Evolutionary conservation across 2,797 vertebrate species (phyloP).

Genomic region (Gallinago nigripennis): DNA sequence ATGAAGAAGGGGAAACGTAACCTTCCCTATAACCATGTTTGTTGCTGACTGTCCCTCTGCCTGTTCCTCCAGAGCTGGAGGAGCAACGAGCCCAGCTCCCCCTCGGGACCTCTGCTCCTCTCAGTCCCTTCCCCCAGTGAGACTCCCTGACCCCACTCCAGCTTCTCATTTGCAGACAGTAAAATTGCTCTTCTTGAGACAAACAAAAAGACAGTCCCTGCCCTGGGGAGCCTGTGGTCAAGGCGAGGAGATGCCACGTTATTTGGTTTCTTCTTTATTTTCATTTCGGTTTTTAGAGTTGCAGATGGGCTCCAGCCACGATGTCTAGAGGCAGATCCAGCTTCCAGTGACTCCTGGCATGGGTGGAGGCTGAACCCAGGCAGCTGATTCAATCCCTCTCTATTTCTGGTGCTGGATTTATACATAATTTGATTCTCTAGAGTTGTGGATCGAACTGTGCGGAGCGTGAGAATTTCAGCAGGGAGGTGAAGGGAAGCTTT

Average conservation of each 20-base stretch:
- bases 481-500: neutral
- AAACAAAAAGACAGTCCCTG: conserved; percentile 4
- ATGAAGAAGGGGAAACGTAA: neutral
- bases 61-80: neutral
- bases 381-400: neutral
- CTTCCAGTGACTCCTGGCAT: neutral
- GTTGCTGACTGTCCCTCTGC: neutral
- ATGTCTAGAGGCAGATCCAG: neutral
- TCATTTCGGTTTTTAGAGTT: conserved; percentile 23
- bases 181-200: conserved; percentile 35
- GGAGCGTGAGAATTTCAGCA: neutral
- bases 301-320: conserved; percentile 34
- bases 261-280: conserved; percentile 38
- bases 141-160: neutral
- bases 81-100: neutral
- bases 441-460: neutral
- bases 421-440: neutral
- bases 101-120: neutral
- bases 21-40: neutral
- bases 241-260: neutral
- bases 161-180: neutral
- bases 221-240: conserved; percentile 48
- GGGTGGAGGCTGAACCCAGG: neutral
- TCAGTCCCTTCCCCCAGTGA: neutral
- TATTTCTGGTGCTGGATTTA: conserved; percentile 29